Percentiles rank a stretch among this genome's conserved stretches.
Conservation (phyloP, 2,888 invertebrate species). For the Cephus pulcher region DNA sequence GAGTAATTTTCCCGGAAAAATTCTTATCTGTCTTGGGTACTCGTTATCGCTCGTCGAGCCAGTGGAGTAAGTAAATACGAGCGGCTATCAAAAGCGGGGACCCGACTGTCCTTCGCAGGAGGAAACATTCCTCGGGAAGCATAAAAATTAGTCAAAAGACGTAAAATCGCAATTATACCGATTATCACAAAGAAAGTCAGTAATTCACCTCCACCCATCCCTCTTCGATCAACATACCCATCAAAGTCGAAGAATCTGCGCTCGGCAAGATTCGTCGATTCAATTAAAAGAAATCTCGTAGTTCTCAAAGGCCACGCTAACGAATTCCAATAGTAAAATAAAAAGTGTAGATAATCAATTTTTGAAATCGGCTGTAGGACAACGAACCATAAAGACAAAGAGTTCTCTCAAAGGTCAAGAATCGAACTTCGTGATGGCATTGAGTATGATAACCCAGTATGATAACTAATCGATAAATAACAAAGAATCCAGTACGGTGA, state of each 20-base stretch:
- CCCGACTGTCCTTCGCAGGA: constrained; percentile 4
- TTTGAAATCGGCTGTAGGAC: neutral
- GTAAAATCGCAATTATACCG: neutral
- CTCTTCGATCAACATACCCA: neutral
- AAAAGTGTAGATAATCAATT: neutral
- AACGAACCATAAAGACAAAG: neutral
- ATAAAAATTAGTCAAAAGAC: constrained; percentile 4
- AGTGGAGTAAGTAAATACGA: constrained; percentile 19
- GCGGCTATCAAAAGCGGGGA: neutral
- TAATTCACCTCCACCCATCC: neutral
- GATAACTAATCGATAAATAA: neutral
- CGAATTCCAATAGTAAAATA: neutral
- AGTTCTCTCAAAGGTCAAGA: neutral
- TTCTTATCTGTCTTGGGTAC: constrained; percentile 15
- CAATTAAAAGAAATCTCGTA: neutral
- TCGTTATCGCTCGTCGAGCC: constrained; percentile 6
- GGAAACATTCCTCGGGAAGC: neutral
- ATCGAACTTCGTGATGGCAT: neutral
- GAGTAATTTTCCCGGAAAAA: constrained; percentile 32
- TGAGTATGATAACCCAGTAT: neutral
- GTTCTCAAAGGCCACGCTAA: neutral
- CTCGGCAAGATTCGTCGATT: neutral
- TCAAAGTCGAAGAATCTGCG: neutral
- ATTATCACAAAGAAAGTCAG: neutral
- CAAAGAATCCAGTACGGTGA: neutral